Percentiles rank a stretch among this genome's conserved stretches.
Conservation (phyloP, 2,888 invertebrate species). For the Micoletzkya japonica region DNA sequence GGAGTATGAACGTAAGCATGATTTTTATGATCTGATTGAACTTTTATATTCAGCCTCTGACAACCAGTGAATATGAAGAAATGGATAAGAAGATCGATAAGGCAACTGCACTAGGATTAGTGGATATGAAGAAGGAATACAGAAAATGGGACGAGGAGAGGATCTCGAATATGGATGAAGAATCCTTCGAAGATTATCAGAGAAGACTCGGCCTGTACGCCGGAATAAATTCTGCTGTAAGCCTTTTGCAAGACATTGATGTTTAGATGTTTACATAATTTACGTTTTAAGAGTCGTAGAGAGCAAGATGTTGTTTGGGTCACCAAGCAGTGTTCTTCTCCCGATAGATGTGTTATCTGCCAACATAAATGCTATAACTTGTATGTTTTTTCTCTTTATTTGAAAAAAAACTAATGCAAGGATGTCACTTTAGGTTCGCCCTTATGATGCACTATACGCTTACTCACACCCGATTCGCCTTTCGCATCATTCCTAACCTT, state of each 20-base stretch:
- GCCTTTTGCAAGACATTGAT: too few species aligned
- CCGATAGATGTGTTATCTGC: slow-evolving; percentile 1
- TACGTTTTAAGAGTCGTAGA: not conserved
- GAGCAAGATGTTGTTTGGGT: not conserved
- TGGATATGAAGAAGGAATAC: not conserved
- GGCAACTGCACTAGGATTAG: too few species aligned
- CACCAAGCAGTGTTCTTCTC: not conserved
- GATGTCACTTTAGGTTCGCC: slow-evolving; percentile 9
- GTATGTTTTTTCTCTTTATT: not conserved
- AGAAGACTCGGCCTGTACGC: too few species aligned
- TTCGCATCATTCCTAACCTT: not conserved
- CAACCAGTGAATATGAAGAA: too few species aligned
- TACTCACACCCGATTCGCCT: slow-evolving; percentile 7
- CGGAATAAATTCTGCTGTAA: too few species aligned
- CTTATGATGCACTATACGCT: slow-evolving; percentile 19
- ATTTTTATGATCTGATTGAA: too few species aligned
- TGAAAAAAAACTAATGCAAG: too few species aligned
- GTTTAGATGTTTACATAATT: not conserved
- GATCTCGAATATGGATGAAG: not conserved
- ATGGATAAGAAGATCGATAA: too few species aligned
- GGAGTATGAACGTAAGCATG: too few species aligned
- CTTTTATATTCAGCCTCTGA: too few species aligned
- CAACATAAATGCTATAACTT: not conserved
- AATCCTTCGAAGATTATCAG: not conserved
- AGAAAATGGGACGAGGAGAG: not conserved